Percentiles rank a stretch among this genome's conserved stretches.
These are phyloP conservation scores for Panzeria rudis DNA, from an alignment of 2,888 invertebrate species.

Conservation along the genomic window DNA sequence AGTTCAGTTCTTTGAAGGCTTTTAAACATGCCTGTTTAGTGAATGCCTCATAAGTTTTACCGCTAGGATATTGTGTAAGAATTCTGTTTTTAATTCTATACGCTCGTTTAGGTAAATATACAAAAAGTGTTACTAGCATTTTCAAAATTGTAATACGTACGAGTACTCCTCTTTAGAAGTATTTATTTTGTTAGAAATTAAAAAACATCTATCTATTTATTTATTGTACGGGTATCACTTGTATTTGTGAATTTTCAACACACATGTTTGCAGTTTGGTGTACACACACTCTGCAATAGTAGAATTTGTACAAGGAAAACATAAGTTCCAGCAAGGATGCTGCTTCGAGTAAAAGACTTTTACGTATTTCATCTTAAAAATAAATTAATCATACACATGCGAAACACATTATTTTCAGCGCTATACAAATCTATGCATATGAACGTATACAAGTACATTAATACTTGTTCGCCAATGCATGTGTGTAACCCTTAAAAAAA, in stretches of 20 bases:
- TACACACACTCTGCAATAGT: slow-evolving; percentile 81
- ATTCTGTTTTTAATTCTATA: neutral
- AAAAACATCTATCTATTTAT: too few species aligned
- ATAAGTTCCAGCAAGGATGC: slow-evolving; percentile 73
- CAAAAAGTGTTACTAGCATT: neutral
- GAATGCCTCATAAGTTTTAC: too few species aligned
- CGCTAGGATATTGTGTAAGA: too few species aligned
- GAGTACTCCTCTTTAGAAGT: neutral
- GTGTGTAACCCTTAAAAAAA: neutral
- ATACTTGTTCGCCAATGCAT: neutral
- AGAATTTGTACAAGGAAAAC: slow-evolving; percentile 78
- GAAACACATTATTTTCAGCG: neutral
- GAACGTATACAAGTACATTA: neutral
- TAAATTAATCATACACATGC: neutral
- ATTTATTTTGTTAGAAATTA: neutral
- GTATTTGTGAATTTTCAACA: slow-evolving; percentile 41
- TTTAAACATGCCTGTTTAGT: too few species aligned
- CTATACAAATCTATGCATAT: neutral
- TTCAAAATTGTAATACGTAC: neutral
- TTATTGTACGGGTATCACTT: slow-evolving; percentile 42
- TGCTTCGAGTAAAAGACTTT: slow-evolving; percentile 22
- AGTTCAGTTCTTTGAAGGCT: too few species aligned
- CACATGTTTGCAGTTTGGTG: slow-evolving; percentile 60
- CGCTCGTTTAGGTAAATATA: neutral
- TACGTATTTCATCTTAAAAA: slow-evolving; percentile 11